Evolutionary conservation across 2,797 vertebrate species (phyloP), one percentile per base, ranked within the genome.

Genomic region (Aphelocoma californica): DNA sequence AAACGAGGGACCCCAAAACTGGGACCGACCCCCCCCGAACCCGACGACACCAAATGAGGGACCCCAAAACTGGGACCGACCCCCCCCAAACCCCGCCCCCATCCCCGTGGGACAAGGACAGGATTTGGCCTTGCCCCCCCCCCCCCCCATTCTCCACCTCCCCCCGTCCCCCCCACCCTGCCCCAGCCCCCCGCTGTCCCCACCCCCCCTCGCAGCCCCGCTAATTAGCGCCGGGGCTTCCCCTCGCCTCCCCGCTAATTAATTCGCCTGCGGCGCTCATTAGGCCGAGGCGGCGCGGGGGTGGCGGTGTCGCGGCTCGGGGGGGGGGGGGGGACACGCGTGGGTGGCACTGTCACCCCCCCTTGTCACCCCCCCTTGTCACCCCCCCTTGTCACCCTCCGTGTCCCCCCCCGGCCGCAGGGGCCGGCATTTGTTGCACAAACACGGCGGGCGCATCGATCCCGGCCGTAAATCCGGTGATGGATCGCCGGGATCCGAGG

Each of bases 391-490:
- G 36, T 36, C 36, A 10, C 36, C 36, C 36, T 9, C 7, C 31
- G 18, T 48, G 47, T 5, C 36, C 14, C 53, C 53, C 31, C 31
- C 31, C 12, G 18, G 53, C 42, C 18, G 14, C 42, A 44, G 42
- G 42, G 17, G 36, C 91, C 48, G 88, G 84, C 62, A 91, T 94
- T 91, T 91, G 90, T 92, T 91, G 88, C 71, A 79, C 92, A 88
- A 95, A 92, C 92, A 90, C n/a, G 90, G 18, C 18, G 53, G 72
- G 36, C 10, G 67, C 92, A 97, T 97, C 80, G 97, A 97, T 97
- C 95, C 79, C 48, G 67, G 10, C 94, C 87, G 95, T 97, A 95
- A 97, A 97, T 97, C 32, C 53, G 53, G 32, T 56, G 53, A 56
- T 56, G 53, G 53, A 56, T 56, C 53, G 53, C 18, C 19, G 32